Evolutionary conservation across 1,140 invertebrate species (phyloP).

Genomic region (Cephus cinctus): DNA sequence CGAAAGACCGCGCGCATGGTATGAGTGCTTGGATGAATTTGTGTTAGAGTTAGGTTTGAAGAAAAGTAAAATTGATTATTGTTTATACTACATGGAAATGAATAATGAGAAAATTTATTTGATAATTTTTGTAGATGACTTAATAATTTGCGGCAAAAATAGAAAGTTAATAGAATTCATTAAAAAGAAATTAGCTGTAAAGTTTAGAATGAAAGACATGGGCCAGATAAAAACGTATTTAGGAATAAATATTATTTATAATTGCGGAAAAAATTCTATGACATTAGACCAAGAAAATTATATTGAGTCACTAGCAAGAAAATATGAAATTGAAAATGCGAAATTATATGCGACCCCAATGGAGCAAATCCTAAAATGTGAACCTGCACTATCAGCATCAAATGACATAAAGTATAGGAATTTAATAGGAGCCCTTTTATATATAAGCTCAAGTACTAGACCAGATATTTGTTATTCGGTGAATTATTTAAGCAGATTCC

Average conservation of each 20-base stretch:
- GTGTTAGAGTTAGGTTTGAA: neutral
- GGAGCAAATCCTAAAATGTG: conserved; percentile 3
- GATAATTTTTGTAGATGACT: conserved; percentile 22
- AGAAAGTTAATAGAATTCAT: conserved; percentile 1
- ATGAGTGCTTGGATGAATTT: conserved; percentile 1
- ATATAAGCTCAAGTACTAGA: conserved; percentile 31
- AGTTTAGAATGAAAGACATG: conserved; percentile 12
- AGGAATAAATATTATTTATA: conserved; percentile 2
- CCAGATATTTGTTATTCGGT: conserved; percentile 40
- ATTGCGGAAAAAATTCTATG: conserved; percentile 2
- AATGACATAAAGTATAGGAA: conserved; percentile 26
- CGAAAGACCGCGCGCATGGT: too few relatives aligned
- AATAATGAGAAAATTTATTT: neutral
- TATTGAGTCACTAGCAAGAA: conserved; percentile 14
- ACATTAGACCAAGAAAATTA: conserved; percentile 4
- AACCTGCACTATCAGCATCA: neutral
- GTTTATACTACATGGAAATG: neutral
- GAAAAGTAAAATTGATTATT: conserved; percentile 1
- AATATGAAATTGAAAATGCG: conserved; percentile 14
- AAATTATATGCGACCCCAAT: conserved; percentile 17
- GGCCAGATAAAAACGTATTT: conserved; percentile 2
- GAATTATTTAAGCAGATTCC: conserved; percentile 26
- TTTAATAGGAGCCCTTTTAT: conserved; percentile 36
- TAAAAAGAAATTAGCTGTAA: conserved; percentile 3
- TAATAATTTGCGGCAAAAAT: conserved; percentile 11